Percentiles rank a stretch among this genome's conserved stretches.
Evolutionary conservation across 1,140 invertebrate genomes (phyloP).

Genomic region (Lepeophtheirus salmonis): DNA sequence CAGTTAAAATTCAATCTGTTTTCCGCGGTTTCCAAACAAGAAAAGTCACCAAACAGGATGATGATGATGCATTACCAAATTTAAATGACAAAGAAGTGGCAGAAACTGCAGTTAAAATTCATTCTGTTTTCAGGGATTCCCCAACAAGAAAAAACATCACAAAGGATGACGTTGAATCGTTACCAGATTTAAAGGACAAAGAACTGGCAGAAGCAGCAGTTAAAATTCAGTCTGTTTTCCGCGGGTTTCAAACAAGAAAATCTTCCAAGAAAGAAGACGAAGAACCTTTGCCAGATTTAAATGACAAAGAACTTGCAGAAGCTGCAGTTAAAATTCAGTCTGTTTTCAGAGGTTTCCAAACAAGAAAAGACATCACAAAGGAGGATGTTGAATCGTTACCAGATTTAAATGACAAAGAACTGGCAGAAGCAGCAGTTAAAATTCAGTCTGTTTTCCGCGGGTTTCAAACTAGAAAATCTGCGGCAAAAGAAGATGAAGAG

Average conservation of each 20-base stretch:
- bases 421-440: conserved; percentile 9
- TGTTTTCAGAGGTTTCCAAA: conserved; percentile 14
- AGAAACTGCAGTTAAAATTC: conserved; percentile 13
- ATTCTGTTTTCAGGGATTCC: conserved; percentile 8
- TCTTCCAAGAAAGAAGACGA: not conserved
- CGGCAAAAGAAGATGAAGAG: not conserved
- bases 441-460: conserved; percentile 14
- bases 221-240: conserved; percentile 16
- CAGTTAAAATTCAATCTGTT: conserved; percentile 17
- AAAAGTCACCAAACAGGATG: not conserved
- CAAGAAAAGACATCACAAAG: not conserved
- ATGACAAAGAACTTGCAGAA: not conserved
- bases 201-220: conserved; percentile 16
- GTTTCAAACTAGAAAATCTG: conserved; percentile 16
- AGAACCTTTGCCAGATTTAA: conserved; percentile 3
- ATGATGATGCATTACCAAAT: conserved; percentile 11
- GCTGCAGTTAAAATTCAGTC: conserved; percentile 15
- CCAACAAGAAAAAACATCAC: conserved; percentile 10
- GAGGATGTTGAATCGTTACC: not conserved
- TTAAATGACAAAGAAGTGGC: not conserved
- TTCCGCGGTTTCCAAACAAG: conserved; percentile 16
- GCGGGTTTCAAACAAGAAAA: conserved; percentile 10
- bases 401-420: not conserved
- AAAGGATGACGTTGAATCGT: not conserved
- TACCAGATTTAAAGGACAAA: conserved; percentile 9